A percentile compares a stretch with the other conserved stretches of the same genome.
Conservation (phyloP, 2,113 vertebrate species). For the Azemiops feae region DNA sequence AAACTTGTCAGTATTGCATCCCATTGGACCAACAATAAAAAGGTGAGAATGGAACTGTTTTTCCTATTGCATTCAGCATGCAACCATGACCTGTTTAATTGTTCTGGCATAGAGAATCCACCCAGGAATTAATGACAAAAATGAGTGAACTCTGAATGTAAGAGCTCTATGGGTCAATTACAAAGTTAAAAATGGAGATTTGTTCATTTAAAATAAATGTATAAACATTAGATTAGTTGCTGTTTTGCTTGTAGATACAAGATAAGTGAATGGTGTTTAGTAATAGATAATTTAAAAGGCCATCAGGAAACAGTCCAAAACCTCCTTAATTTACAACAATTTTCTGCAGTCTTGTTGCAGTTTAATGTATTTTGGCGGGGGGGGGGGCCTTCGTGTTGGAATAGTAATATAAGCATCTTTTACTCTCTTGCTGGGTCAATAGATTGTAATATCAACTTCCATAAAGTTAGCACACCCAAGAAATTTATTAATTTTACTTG, state of each 20-base stretch:
- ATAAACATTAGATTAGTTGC: background rate
- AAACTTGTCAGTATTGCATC: background rate
- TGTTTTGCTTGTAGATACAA: background rate
- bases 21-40: background rate
- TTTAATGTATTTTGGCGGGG: background rate
- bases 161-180: background rate
- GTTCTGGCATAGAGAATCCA: background rate
- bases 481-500: background rate
- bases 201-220: background rate
- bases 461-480: background rate
- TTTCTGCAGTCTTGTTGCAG: background rate
- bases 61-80: background rate
- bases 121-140: background rate
- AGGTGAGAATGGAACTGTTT: background rate
- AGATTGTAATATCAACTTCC: background rate
- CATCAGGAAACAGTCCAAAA: background rate
- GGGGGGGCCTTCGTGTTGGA: background rate
- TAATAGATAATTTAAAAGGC: background rate
- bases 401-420: background rate
- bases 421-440: background rate
- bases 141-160: background rate
- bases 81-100: background rate
- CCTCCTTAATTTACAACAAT: background rate
- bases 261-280: background rate
- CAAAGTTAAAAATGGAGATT: background rate